Base-by-base conservation (phyloP, 2,797 vertebrate genomes). In the Setipinna tenuifilis region DNA sequence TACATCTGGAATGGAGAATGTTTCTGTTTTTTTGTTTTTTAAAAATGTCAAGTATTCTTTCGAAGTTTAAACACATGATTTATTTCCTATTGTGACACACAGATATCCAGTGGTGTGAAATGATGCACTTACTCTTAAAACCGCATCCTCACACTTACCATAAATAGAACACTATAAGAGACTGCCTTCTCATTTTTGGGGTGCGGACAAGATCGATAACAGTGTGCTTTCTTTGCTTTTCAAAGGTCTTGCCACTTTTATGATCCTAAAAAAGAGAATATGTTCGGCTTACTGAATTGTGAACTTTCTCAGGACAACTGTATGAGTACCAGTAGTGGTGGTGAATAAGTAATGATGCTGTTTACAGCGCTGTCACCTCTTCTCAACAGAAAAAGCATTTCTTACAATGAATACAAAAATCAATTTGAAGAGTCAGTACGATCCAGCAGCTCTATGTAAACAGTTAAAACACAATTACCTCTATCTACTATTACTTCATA, bases 161-260 rank as follows among this genome's bases (percentile, higher is more conserved):
- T 12, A 95, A 88, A 87, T 95, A 95, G 80, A 95, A 94, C 11
- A 94, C 83, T 21, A 94, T 92, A 82, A 95, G 71, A 2, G 94
- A 93, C 50, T 92, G 91, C 84, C 87, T 94, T 90, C 94, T 94
- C 93, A 95, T 94, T 57, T 44, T 92, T 2, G 94, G 93, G 0
- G 94, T 95, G 78, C 93, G 92, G 75, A 95, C 71, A 0, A 95
- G 93, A 89, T 94, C 94, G 0, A 93, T 0, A 54, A 93, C 85
- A 0, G 92, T 92, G 85, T 93, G 48, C 21, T 90, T 94, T 61
- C 78, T 91, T 85, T 84, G 89, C 23, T 81, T 16, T 21, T 78
- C 78, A 0, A 46, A 48, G 61, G 86, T 90, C 86, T 85, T 84
- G 1, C 83, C 23, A 28, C 31, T 71, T 25, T 90, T 89, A 78